Conservation (phyloP, 2,888 invertebrate genomes). For the Drosophila cognata region DNA sequence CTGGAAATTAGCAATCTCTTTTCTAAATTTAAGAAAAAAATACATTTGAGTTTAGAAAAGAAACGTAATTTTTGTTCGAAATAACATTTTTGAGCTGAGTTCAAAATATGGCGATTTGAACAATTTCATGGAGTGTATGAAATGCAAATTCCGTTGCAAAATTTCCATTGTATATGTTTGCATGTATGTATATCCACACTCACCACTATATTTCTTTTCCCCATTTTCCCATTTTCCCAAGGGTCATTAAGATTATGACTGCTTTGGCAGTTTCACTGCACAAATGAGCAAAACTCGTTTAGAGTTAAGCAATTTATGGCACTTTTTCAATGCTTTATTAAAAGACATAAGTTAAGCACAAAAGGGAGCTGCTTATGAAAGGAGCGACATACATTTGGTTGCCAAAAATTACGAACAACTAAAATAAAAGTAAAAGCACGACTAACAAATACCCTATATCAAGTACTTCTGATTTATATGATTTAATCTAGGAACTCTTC, state of each 20-base stretch:
- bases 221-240: not conserved
- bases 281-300: slow-evolving; percentile 63
- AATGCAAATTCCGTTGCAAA: slow-evolving; percentile 36
- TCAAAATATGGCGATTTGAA: not conserved
- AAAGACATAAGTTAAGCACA: slow-evolving; percentile 65
- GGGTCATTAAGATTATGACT: slow-evolving; percentile 45
- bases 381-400: slow-evolving; percentile 24
- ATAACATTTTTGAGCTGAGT: not conserved
- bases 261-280: slow-evolving; percentile 39
- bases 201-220: not conserved
- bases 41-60: not conserved
- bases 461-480: not conserved
- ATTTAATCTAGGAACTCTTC: not conserved
- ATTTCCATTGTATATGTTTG: slow-evolving; percentile 14
- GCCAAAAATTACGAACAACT: slow-evolving; percentile 1
- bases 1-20: not conserved
- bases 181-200: not conserved
- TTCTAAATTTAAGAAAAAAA: not conserved
- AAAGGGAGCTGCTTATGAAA: slow-evolving; percentile 59
- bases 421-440: not conserved
- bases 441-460: slow-evolving; percentile 12
- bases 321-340: slow-evolving; percentile 75
- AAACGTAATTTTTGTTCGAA: too few relatives aligned
- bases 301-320: slow-evolving; percentile 74
- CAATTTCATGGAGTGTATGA: not conserved